Conservation (phyloP, 2,888 invertebrate species). For the Archaeoteleia sp. region DNA sequence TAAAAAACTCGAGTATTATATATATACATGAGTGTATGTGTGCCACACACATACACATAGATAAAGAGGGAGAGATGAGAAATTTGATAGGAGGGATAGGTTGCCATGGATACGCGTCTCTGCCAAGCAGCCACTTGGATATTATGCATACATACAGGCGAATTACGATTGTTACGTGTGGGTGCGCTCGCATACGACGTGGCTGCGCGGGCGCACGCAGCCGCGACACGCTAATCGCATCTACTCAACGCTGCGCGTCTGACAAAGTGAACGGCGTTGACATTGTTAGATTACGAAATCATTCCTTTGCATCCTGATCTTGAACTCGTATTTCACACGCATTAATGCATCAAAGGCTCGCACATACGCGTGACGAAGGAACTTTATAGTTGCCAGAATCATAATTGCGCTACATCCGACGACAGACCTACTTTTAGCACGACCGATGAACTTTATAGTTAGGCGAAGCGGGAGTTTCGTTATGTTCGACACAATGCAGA, state of each 20-base stretch:
- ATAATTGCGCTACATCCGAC: too few species aligned
- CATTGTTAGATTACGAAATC: slow-evolving; percentile 55
- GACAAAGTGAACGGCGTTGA: slow-evolving; percentile 54
- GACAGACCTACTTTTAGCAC: too few species aligned
- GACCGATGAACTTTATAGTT: too few species aligned
- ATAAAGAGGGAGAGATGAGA: slow-evolving; percentile 27
- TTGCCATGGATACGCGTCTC: slow-evolving; percentile 71
- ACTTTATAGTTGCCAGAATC: too few species aligned
- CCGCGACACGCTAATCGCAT: slow-evolving; percentile 47
- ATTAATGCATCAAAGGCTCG: slow-evolving; percentile 31
- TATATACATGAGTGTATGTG: neutral
- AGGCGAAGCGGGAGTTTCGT: too few species aligned
- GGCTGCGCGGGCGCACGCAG: slow-evolving; percentile 21
- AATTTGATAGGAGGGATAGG: slow-evolving; percentile 61
- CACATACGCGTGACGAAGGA: too few species aligned
- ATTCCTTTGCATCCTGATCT: slow-evolving; percentile 53
- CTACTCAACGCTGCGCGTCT: slow-evolving; percentile 37
- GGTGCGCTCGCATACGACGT: slow-evolving; percentile 22
- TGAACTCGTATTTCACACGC: slow-evolving; percentile 52
- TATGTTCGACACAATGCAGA: too few species aligned
- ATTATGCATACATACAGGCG: slow-evolving; percentile 57
- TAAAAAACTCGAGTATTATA: slow-evolving; percentile 2
- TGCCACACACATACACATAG: slow-evolving; percentile 4
- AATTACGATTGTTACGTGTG: slow-evolving; percentile 40
- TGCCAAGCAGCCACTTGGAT: slow-evolving; percentile 58